Conservation (phyloP, 2,888 invertebrate species). For the Orthonevra nobilis region DNA sequence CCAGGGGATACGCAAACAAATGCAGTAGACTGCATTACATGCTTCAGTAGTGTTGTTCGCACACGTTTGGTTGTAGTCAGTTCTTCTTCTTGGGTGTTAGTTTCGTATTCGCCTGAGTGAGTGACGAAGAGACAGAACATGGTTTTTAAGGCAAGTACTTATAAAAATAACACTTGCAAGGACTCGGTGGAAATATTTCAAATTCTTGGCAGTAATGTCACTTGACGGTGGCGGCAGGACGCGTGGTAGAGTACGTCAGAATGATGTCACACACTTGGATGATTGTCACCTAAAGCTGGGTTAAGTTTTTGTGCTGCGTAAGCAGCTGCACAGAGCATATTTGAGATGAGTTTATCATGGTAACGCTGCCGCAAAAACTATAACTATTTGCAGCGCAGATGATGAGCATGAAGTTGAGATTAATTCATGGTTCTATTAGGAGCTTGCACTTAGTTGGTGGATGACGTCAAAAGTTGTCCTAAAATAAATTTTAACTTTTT, state of each 20-base stretch:
- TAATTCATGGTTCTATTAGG: too few species aligned
- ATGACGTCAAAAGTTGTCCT: too few species aligned
- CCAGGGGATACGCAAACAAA: constrained; percentile 55
- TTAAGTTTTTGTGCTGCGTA: constrained; percentile 14
- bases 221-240: constrained; percentile 9
- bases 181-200: constrained; percentile 43
- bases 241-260: constrained; percentile 13
- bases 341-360: too few species aligned
- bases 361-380: too few species aligned
- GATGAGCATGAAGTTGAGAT: too few species aligned
- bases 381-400: too few species aligned
- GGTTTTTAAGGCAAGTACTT: constrained; percentile 54
- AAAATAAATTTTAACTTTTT: too few species aligned
- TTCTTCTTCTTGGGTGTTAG: neutral
- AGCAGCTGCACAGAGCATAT: too few species aligned
- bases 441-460: too few species aligned
- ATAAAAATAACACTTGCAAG: constrained; percentile 41
- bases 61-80: constrained; percentile 3
- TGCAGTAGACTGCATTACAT: constrained; percentile 63
- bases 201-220: constrained; percentile 44
- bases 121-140: constrained; percentile 4
- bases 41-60: constrained; percentile 31
- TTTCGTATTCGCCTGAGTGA: constrained; percentile 13
- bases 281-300: constrained; percentile 9
- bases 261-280: constrained; percentile 26